Conservation (phyloP, 1,140 invertebrate species). For the Drosophila kepulauana region DNA sequence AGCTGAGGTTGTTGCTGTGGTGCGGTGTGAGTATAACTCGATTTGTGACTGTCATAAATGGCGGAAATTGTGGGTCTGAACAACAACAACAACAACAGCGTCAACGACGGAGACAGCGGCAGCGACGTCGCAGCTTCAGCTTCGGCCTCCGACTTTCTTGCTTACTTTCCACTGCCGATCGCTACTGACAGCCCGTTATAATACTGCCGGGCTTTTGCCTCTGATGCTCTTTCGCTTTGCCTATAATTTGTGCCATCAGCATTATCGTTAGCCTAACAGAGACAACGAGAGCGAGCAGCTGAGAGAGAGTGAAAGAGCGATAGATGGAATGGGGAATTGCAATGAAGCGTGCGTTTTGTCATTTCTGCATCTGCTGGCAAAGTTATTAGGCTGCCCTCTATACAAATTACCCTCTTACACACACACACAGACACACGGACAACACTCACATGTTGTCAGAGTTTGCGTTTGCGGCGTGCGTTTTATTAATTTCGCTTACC, state of each 20-base stretch:
- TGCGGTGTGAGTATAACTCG: slow-evolving; percentile 78
- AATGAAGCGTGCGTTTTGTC: slow-evolving; percentile 77
- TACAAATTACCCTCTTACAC: slow-evolving; percentile 51
- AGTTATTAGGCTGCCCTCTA: slow-evolving; percentile 58
- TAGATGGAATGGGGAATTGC: slow-evolving; percentile 32
- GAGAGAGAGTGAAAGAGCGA: slow-evolving; percentile 6
- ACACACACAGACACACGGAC: not conserved
- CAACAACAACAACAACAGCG: not conserved
- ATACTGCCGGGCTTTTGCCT: slow-evolving; percentile 62
- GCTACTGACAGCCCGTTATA: slow-evolving; percentile 32
- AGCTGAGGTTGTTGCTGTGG: slow-evolving; percentile 24
- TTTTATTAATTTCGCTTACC: slow-evolving; percentile 62
- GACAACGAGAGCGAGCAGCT: slow-evolving; percentile 14
- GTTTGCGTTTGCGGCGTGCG: not conserved
- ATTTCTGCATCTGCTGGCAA: slow-evolving; percentile 59
- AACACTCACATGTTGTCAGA: not conserved
- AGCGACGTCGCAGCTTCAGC: slow-evolving; percentile 17
- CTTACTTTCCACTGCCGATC: slow-evolving; percentile 68
- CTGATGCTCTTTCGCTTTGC: slow-evolving; percentile 60
- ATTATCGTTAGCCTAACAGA: slow-evolving; percentile 65
- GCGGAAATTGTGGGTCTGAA: slow-evolving; percentile 79
- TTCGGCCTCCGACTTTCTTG: slow-evolving; percentile 57
- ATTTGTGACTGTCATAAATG: slow-evolving; percentile 84
- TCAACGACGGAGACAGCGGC: slow-evolving; percentile 47
- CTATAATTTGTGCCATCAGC: slow-evolving; percentile 81